These are phyloP conservation scores for Enteromius fasciolatus DNA, from an alignment of 2,797 vertebrate species.

Conservation along the genomic window DNA sequence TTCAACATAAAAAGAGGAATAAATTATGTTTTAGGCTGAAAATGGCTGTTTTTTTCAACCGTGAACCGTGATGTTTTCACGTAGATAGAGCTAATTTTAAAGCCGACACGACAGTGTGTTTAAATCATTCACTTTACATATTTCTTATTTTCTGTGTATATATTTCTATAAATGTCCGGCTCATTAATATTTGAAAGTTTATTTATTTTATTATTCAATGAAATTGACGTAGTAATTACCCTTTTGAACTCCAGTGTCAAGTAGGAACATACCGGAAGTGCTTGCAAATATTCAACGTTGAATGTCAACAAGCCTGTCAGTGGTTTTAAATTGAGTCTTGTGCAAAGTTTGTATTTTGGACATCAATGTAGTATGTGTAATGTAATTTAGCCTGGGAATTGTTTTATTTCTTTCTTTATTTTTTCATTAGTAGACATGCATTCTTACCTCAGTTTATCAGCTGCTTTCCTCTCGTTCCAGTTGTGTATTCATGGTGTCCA, in stretches of 20 bases:
- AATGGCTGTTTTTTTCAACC: background rate
- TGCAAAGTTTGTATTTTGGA: background rate
- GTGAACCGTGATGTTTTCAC: background rate
- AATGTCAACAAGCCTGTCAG: conserved; percentile 38
- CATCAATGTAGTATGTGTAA: background rate
- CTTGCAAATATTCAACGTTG: background rate
- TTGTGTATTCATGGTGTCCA: conserved; percentile 17
- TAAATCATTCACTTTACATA: background rate
- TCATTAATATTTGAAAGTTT: background rate
- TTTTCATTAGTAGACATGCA: background rate
- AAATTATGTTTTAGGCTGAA: background rate
- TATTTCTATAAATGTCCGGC: background rate
- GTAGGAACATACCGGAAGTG: conserved; percentile 23
- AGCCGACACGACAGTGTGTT: background rate
- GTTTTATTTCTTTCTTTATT: no score
- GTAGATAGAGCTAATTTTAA: background rate
- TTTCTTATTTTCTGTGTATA: background rate
- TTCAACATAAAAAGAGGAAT: background rate
- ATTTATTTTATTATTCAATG: background rate
- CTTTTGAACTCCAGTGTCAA: background rate
- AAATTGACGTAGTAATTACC: background rate
- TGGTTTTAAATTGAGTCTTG: background rate
- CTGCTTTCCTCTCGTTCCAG: conserved; percentile 5
- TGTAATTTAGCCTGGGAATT: background rate
- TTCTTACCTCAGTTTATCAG: background rate